Evolutionary conservation across 2,113 vertebrate genomes (phyloP).

Genomic region (Zosterops japonicus): DNA sequence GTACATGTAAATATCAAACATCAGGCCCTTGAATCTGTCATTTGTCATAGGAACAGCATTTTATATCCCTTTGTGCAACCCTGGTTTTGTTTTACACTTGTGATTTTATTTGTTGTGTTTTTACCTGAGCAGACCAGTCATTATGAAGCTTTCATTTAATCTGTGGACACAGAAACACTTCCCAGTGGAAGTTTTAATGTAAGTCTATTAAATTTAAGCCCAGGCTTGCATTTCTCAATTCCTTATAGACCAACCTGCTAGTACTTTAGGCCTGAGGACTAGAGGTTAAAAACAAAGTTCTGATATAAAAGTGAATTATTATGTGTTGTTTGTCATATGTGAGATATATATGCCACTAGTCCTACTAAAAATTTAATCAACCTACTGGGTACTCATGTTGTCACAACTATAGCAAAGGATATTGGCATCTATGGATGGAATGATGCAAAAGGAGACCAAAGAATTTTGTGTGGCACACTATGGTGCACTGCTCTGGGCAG

Average conservation of each 20-base stretch:
- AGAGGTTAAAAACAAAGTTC: background rate
- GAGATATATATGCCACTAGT: background rate
- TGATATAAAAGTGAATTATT: background rate
- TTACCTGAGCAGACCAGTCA: background rate
- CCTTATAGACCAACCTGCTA: background rate
- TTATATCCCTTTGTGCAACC: background rate
- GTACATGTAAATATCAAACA: constrained; percentile 75
- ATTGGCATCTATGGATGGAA: background rate
- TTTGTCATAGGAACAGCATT: constrained; percentile 38
- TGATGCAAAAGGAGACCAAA: background rate
- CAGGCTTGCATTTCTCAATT: background rate
- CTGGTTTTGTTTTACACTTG: background rate
- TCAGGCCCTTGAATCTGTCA: constrained; percentile 54
- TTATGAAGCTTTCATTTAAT: background rate
- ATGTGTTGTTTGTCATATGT: background rate
- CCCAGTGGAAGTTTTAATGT: background rate
- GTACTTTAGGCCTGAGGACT: background rate
- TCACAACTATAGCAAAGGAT: background rate
- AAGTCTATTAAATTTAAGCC: background rate
- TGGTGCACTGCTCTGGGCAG: background rate
- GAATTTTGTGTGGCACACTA: background rate
- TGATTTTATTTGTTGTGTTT: background rate
- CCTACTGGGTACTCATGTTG: background rate
- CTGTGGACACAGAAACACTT: background rate
- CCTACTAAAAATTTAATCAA: background rate